Percentiles rank a stretch among this genome's conserved stretches.
Conservation (phyloP, 2,888 invertebrate genomes). For the Brachylomia viminalis region DNA sequence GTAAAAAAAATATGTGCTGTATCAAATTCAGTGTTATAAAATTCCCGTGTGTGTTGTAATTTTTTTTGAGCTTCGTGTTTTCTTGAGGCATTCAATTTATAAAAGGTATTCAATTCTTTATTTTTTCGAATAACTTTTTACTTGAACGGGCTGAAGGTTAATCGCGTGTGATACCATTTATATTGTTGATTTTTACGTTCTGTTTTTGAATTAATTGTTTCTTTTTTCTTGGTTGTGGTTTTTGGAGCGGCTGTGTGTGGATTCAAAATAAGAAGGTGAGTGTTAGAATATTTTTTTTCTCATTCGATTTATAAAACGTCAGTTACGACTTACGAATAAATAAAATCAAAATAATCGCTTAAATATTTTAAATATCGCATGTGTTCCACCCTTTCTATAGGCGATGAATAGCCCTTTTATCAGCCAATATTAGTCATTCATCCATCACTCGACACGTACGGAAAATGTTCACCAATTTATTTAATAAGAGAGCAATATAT, state of each 20-base stretch:
- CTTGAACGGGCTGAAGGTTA: conserved; percentile 24
- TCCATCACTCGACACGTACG: conserved; percentile 35
- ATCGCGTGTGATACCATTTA: conserved; percentile 59
- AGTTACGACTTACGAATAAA: background rate
- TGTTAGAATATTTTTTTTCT: conserved; percentile 1
- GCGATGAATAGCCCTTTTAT: conserved; percentile 28
- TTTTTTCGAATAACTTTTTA: conserved; percentile 35
- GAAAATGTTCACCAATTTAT: conserved; percentile 37
- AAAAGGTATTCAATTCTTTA: conserved; percentile 25
- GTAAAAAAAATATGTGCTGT: conserved; percentile 53
- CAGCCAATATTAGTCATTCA: conserved; percentile 8
- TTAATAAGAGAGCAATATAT: conserved; percentile 37
- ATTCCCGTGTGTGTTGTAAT: conserved; percentile 34
- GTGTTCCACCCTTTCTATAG: background rate
- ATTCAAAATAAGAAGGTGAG: conserved; percentile 52
- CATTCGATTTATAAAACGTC: background rate
- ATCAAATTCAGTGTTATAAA: conserved; percentile 45
- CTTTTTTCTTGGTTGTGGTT: conserved; percentile 42
- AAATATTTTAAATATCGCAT: background rate
- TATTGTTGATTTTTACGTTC: conserved; percentile 56
- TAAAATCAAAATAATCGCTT: background rate
- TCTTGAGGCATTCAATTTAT: no score
- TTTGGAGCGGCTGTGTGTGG: conserved; percentile 27
- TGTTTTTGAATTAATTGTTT: conserved; percentile 38
- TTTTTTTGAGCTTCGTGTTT: conserved; percentile 26